Conservation (phyloP, 2,888 invertebrate species). For the Erynnis tages region DNA sequence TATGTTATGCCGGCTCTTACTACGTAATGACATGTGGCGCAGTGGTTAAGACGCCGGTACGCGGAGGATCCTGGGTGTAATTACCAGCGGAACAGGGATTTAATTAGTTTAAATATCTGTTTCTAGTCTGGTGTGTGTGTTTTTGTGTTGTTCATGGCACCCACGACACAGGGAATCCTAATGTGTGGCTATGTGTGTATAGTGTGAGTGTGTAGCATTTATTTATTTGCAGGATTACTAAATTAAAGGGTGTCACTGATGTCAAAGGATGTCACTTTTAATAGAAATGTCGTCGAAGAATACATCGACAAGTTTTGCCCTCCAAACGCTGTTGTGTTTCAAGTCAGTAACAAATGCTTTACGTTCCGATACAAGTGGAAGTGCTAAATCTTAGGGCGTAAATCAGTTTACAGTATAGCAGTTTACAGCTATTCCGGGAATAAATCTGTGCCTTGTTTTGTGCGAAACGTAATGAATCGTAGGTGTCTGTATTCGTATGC, state of each 20-base stretch:
- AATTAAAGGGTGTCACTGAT: slow-evolving; percentile 42
- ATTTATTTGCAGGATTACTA: too few relatives aligned
- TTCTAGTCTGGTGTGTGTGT: too few relatives aligned
- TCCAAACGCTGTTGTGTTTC: slow-evolving; percentile 23
- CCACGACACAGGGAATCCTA: too few relatives aligned
- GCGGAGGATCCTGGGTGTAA: too few relatives aligned
- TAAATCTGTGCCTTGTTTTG: slow-evolving; percentile 33
- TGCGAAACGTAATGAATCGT: slow-evolving; percentile 33
- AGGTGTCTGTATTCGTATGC: slow-evolving; percentile 25
- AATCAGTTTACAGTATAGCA: slow-evolving; percentile 37
- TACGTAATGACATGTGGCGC: too few relatives aligned
- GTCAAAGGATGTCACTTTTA: neutral
- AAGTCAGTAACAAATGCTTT: slow-evolving; percentile 32
- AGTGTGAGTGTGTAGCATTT: too few relatives aligned
- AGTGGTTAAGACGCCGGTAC: too few relatives aligned
- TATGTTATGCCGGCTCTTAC: too few relatives aligned
- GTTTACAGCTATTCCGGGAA: slow-evolving; percentile 33
- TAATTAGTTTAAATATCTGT: too few relatives aligned
- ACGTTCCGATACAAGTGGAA: slow-evolving; percentile 33
- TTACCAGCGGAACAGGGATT: too few relatives aligned
- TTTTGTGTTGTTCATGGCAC: too few relatives aligned
- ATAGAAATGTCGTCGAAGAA: slow-evolving; percentile 3
- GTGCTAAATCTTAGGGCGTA: slow-evolving; percentile 33
- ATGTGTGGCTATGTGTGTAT: too few relatives aligned
- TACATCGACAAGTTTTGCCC: slow-evolving; percentile 19